Percentiles rank a stretch among this genome's conserved stretches.
Conservation (phyloP, 2,888 invertebrate species). For the Caenorhabditis doughertyi region DNA sequence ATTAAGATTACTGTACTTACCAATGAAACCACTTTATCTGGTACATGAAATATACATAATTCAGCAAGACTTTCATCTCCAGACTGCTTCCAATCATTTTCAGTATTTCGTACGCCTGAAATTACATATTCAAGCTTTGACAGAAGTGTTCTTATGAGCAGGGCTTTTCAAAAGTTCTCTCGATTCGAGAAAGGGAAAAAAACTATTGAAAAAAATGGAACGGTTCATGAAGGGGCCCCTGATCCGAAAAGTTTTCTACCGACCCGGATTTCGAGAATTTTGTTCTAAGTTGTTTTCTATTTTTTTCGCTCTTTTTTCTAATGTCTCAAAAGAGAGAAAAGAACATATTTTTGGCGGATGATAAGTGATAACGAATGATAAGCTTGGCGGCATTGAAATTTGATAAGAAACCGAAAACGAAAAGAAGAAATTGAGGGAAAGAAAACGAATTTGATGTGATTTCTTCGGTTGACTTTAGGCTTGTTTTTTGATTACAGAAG, state of each 20-base stretch:
- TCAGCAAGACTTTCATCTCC: slow-evolving; percentile 73
- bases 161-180: too few relatives aligned
- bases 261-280: too few relatives aligned
- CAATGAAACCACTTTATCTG: slow-evolving; percentile 75
- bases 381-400: slow-evolving; percentile 44
- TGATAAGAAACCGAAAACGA: slow-evolving; percentile 31
- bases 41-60: slow-evolving; percentile 81
- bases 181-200: too few relatives aligned
- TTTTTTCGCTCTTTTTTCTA: slow-evolving; percentile 13
- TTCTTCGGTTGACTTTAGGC: neutral
- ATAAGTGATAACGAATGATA: slow-evolving; percentile 38
- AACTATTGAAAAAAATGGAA: too few relatives aligned
- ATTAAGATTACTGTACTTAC: slow-evolving; percentile 12
- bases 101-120: slow-evolving; percentile 42
- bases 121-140: neutral
- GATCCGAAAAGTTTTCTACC: too few relatives aligned
- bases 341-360: slow-evolving; percentile 39
- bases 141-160: slow-evolving; percentile 21
- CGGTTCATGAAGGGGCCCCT: too few relatives aligned
- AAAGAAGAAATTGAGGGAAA: slow-evolving; percentile 15
- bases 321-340: slow-evolving; percentile 34
- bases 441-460: slow-evolving; percentile 24
- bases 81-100: slow-evolving; percentile 64
- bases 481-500: neutral
- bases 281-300: too few relatives aligned